Evolutionary conservation across 2,113 vertebrate genomes (phyloP), one percentile per base, ranked within the genome.

Genomic region (Melierax canorus): DNA sequence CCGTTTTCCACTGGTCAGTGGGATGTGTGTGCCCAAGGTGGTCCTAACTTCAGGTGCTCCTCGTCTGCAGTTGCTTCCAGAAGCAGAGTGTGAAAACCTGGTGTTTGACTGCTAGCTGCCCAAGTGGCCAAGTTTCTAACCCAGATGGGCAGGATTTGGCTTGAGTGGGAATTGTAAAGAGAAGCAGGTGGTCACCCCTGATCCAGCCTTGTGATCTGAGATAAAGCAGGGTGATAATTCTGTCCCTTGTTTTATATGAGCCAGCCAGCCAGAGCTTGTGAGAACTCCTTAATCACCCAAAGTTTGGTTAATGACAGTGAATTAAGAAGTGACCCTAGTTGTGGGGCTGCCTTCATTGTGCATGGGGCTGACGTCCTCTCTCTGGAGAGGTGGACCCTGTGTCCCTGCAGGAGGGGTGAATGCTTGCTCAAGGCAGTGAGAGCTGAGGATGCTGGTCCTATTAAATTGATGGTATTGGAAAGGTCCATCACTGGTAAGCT

Each of bases 1-100:
- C 6, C 23, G 32, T 60, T 38, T 69, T 69, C 55, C 77, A 34
- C 62, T 76, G 24, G 29, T 43, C 10, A 41, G 4, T 14, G 24
- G 15, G 34, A 9, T 4, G 3, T 86, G 24, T 0, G 0, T 77
- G 19, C 24, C 51, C 22, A 32, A 8, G 26, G 29, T 46, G 13
- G 11, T 60, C 24, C 41, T 86, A 63, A 7, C 20, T 38, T 73
- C 29, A 36, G 56, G 15, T 53, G 27, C 34, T 69, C 26, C 30
- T 77, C 0, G 2, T 36, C 19, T 67, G 56, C 3, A 2, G 50
- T 73, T 69, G 32, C 23, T 58, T 85, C 8, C 60, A 36, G 64
- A 78, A 63, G 30, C 30, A 32, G 39, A n/a, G 5, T 50, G 11
- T 66, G 64, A 67, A 45, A 74, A 50, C 0, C 0, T 55, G 45